Evolutionary conservation across 2,113 vertebrate genomes (phyloP).

Genomic region (Paraplagusia blochii): DNA sequence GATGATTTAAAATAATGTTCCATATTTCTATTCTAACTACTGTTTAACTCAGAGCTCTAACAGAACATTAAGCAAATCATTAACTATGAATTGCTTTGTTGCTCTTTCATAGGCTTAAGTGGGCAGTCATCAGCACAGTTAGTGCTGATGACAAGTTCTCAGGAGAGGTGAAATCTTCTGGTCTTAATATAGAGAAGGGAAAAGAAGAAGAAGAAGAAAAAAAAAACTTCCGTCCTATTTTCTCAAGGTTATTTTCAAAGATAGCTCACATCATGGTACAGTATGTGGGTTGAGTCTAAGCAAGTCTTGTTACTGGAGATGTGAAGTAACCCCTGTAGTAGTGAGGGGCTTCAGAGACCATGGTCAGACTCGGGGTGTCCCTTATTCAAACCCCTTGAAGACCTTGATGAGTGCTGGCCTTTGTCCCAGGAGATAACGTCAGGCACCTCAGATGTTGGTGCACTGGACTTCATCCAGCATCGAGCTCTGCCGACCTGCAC

Average conservation of each 20-base stretch:
- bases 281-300: slow-evolving; percentile 71
- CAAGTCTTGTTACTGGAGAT: slow-evolving; percentile 66
- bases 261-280: slow-evolving; percentile 67
- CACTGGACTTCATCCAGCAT: slow-evolving; percentile 31
- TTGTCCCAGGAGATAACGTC: slow-evolving; percentile 51
- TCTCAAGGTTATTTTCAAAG: slow-evolving; percentile 80
- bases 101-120: slow-evolving; percentile 47
- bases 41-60: slow-evolving; percentile 36
- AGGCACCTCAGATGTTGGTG: slow-evolving; percentile 44
- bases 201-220: slow-evolving; percentile 67
- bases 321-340: slow-evolving; percentile 48
- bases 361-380: slow-evolving; percentile 40
- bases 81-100: slow-evolving; percentile 46
- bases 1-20: too few species aligned
- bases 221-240: slow-evolving; percentile 67
- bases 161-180: slow-evolving; percentile 58
- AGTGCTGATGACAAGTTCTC: slow-evolving; percentile 55
- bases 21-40: too few species aligned
- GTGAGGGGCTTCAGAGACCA: slow-evolving; percentile 41
- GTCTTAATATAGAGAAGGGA: slow-evolving; percentile 70
- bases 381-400: slow-evolving; percentile 73
- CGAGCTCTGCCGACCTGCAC: slow-evolving; percentile 28
- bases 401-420: slow-evolving; percentile 50
- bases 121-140: slow-evolving; percentile 39
- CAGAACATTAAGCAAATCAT: slow-evolving; percentile 41